Evolutionary conservation across 2,797 vertebrate genomes (phyloP), one percentile per base, ranked within the genome.

Genomic region (Hybognathus amarus): DNA sequence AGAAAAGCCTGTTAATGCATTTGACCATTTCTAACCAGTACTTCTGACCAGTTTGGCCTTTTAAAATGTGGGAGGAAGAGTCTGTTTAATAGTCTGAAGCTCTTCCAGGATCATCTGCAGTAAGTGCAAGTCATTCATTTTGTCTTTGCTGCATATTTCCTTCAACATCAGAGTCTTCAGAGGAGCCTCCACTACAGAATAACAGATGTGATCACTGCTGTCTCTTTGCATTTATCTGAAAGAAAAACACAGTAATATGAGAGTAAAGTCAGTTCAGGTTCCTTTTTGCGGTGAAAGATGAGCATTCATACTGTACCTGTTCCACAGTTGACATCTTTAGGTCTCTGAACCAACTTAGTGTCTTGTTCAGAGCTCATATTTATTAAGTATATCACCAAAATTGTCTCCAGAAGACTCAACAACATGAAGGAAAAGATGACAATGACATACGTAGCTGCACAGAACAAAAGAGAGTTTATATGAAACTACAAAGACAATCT

Each of bases 401-500:
- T 92, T 71, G 92, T 88, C 87, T 96, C 95, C 10, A 96, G 86
- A n/a, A 94, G 85, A 17, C 95, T 95, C 42, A 92, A 2, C 50
- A 94, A 89, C 92, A 96, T 94, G 83, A 96, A 84, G 42, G 85
- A 85, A 76, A 96, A 96, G 82, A 94, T 86, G 2, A 71, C 85
- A 0, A 90, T 45, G 78, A 94, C 94, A 89, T 93, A 95, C 0
- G n/a, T 64, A 42, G 95, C 95, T 96, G 73, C 15, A 88, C 0
- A 59, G 50, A 38, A 52, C 22, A 69, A 8, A 80, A 54, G 52
- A 56, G 42, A 71, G 45, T 18, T 61, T 20, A 47, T 36, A 54
- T 54, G 5, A 77, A 9, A 54, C 22, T 27, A 15, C 5, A 20
- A 47, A 38, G 20, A n/a, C 27, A 20, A 42, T 45, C 18, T 24